Evolutionary conservation across 1,140 invertebrate genomes (phyloP), one percentile per base, ranked within the genome.

Genomic region (Diachasmimorpha longicaudata): DNA sequence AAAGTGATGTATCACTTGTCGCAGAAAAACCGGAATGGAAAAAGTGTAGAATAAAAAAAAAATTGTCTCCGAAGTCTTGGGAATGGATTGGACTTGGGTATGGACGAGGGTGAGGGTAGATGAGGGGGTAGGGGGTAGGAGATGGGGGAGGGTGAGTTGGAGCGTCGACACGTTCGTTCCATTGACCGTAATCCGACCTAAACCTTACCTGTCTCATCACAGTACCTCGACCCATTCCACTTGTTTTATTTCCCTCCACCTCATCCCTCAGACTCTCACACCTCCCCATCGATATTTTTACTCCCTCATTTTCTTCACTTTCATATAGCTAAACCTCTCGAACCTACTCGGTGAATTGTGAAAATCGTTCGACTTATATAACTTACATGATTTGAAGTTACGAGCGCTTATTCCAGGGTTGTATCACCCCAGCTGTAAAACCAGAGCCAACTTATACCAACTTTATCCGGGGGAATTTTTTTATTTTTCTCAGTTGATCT

Each of bases 391-490:
- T 44, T 23, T 68, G n/a, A 11, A 68, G 72, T 74, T 68, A 67
- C 72, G 37, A 68, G 21, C 44, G 66, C 66, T 74, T 68, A 67
- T 48, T 74, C 42, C 72, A 4, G 23, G n/a, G 72, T 48, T 66
- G 31, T 19, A 74, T 73, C 71, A 73, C 42, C 71, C 37, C 9
- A 44, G 21, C 42, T 74, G 37, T 68, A 31, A 74, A 46, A 31
- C 42, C 5, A 42, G 31, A 36, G 25, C 55, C n/a, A 42, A 66
- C 25, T 67, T 68, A 48, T 44, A 48, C 66, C 39, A 23, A 44
- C 31, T 23, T 66, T 73, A n/a, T 68, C 14, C 42, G 31, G 13
- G n/a, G 42, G 10, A 31, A n/a, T 14, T 48, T 46, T 74, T 37
- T 73, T 14, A 36, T 13, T 21, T 58, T 42, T 4, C 23, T 13